These are phyloP conservation scores for Gallinago paraguaiae DNA, from an alignment of 2,113 vertebrate genomes.

Conservation along the genomic window DNA sequence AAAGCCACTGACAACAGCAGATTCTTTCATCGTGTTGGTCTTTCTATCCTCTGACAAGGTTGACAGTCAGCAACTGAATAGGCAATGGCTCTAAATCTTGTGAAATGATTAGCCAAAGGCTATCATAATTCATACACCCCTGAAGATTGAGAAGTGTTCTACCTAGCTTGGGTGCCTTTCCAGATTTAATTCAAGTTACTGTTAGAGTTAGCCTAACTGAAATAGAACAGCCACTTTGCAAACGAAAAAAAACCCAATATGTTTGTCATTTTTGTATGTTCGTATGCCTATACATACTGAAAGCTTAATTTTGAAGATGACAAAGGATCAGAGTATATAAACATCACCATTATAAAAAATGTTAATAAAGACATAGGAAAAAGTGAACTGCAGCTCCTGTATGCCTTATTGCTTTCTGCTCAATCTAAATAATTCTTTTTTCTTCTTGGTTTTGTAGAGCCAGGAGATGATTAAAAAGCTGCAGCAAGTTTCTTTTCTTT, in stretches of 20 bases:
- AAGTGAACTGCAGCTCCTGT: neutral
- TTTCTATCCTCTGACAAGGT: neutral
- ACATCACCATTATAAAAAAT: neutral
- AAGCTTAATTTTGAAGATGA: neutral
- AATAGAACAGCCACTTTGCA: neutral
- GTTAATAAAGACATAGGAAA: neutral
- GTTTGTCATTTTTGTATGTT: neutral
- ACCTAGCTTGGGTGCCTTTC: neutral
- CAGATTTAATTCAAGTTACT: neutral
- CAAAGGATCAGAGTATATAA: neutral
- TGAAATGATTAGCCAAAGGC: conserved; percentile 4
- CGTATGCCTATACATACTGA: neutral
- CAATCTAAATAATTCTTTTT: neutral
- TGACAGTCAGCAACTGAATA: neutral
- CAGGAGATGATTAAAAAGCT: neutral
- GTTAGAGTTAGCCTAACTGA: neutral
- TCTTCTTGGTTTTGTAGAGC: neutral
- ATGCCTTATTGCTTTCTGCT: neutral
- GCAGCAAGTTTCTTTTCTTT: neutral
- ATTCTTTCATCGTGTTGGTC: neutral
- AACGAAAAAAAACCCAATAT: neutral
- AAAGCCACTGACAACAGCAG: neutral
- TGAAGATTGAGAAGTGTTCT: neutral
- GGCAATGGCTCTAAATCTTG: neutral
- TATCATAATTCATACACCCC: neutral